Base-by-base conservation (phyloP, 1,140 invertebrate genomes). In the Archivesica marissinica region DNA sequence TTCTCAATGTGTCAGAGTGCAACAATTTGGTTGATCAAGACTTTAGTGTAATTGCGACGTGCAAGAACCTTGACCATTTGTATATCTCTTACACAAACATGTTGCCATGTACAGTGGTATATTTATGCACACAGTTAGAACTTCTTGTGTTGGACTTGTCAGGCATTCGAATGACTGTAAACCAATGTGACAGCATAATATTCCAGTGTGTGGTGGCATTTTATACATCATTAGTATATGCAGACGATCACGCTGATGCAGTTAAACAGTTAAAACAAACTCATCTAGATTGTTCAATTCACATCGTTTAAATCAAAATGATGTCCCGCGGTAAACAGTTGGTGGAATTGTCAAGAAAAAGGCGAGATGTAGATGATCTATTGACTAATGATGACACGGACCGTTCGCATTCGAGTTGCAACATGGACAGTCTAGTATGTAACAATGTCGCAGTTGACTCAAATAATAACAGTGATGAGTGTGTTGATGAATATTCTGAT, bases 1-100 rank as follows among this genome's bases (percentile, higher is more conserved):
- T 79, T 44, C 61, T 79, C 20, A 78, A n/a, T 35, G 13, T 78
- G 39, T 78, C 75, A n/a, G 54, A 41, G 23, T 78, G 75, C 30
- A 78, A 25, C 59, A 78, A 38, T 39, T 41, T 78, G 25, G 25
- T 78, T 13, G 33, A 61, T 61, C 30, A 38, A 61, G 75, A 78
- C 44, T 59, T 39, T 61, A 54, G 61, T 44, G 56, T 61, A 17
- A 54, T 52, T 54, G 17, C 44, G 44, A 23, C 52, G 38, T 44
- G 15, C 23, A 52, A 61, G 6, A 61, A 39, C 2, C 35, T 78
- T 7, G 54, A 56, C 33, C 54, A 78, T 9, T 33, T 78, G 56
- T 78, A 61, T 44, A 3, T 78, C 28, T 79, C 76, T 11, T 79
- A 44, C 59, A 66, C 76, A 44, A 64, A 44, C 35, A 66, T 79